phyloP scores from a whole-genome alignment of 2,797 vertebrate genomes.

The Gobionotothen gibberifrons region DNA sequence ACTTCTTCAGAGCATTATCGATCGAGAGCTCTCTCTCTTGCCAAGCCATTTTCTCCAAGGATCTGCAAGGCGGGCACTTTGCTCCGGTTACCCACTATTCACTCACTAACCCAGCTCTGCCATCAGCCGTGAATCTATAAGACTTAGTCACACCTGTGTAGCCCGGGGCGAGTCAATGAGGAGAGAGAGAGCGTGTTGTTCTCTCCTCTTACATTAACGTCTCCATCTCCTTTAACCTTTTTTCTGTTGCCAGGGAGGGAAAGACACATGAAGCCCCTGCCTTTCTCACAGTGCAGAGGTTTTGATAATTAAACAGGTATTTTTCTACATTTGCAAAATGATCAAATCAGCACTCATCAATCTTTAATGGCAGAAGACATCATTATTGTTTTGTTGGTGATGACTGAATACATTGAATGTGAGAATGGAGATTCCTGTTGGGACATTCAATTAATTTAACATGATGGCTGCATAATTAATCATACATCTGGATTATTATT shows the following conservation, averaged over 20 bases:
- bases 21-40: slow-evolving; percentile 59
- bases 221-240: slow-evolving; percentile 35
- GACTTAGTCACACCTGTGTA: slow-evolving; percentile 71
- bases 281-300: neutral
- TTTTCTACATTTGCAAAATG: slow-evolving; percentile 18
- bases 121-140: slow-evolving; percentile 62
- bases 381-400: neutral
- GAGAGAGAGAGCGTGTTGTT: slow-evolving; percentile 35
- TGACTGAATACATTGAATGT: neutral
- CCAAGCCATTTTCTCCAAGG: slow-evolving; percentile 71
- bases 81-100: slow-evolving; percentile 70
- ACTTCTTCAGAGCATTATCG: slow-evolving; percentile 67
- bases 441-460: neutral
- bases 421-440: neutral
- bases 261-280: neutral
- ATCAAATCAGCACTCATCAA: slow-evolving; percentile 45
- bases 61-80: slow-evolving; percentile 70
- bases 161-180: slow-evolving; percentile 43
- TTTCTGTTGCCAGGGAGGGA: slow-evolving; percentile 15
- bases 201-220: slow-evolving; percentile 33
- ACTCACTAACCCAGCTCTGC: slow-evolving; percentile 55
- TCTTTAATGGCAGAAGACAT: slow-evolving; percentile 40
- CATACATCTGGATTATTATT: neutral
- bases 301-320: slow-evolving; percentile 4
- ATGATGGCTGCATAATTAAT: slow-evolving; percentile 6